Evolutionary conservation across 1,140 invertebrate species (phyloP).

Genomic region (Calycopis cecrops): DNA sequence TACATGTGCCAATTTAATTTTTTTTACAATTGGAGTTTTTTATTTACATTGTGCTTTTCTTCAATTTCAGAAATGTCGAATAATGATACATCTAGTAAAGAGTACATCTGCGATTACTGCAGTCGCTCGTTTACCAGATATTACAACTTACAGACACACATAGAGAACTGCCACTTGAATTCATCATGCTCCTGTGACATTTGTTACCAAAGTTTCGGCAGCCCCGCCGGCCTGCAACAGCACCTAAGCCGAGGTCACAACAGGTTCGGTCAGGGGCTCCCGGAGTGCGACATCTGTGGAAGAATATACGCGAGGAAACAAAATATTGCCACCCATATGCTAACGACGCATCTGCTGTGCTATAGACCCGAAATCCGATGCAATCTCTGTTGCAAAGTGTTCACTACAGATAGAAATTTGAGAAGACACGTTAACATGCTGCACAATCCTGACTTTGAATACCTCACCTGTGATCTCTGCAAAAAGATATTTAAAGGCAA

Average conservation of each 20-base stretch:
- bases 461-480: slow-evolving; percentile 44
- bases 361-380: slow-evolving; percentile 34
- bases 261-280: slow-evolving; percentile 35
- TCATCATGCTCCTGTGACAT: slow-evolving; percentile 42
- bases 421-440: slow-evolving; percentile 43
- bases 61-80: slow-evolving; percentile 11
- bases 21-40: slow-evolving; percentile 12
- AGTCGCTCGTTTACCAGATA: slow-evolving; percentile 49
- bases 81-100: slow-evolving; percentile 4
- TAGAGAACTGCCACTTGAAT: slow-evolving; percentile 52
- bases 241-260: slow-evolving; percentile 51
- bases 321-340: slow-evolving; percentile 54
- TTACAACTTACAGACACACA: slow-evolving; percentile 52
- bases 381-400: slow-evolving; percentile 39
- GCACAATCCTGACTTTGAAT: slow-evolving; percentile 40
- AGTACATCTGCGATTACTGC: slow-evolving; percentile 48
- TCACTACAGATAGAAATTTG: slow-evolving; percentile 47
- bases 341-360: slow-evolving; percentile 45
- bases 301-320: slow-evolving; percentile 54
- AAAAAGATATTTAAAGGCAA: slow-evolving; percentile 43
- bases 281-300: slow-evolving; percentile 59
- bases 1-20: too few relatives aligned
- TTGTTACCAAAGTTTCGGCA: slow-evolving; percentile 43
- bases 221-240: slow-evolving; percentile 35
- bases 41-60: too few relatives aligned